These are phyloP conservation scores for Orthonychiurus folsomi DNA, from an alignment of 2,888 invertebrate genomes.

Conservation along the genomic window DNA sequence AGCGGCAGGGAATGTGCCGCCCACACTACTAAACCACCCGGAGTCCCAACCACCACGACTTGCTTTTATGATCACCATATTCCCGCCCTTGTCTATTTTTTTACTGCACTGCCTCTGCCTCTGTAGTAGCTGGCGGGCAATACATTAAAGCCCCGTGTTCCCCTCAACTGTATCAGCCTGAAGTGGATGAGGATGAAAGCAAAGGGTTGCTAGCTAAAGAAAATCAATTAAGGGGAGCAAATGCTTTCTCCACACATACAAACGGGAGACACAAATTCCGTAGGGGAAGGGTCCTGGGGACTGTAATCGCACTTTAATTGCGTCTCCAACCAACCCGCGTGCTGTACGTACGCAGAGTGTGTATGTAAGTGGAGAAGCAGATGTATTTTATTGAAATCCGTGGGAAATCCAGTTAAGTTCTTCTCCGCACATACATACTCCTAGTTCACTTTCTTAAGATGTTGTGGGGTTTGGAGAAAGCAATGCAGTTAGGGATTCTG, in stretches of 20 bases:
- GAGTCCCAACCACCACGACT: neutral
- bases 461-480: neutral
- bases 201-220: neutral
- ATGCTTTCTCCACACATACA: too few relatives aligned
- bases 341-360: too few relatives aligned
- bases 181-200: neutral
- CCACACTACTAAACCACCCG: too few relatives aligned
- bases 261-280: neutral
- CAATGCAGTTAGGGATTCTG: neutral
- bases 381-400: conserved; percentile 1
- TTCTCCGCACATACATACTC: too few relatives aligned
- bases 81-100: neutral
- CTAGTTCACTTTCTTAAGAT: too few relatives aligned
- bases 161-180: neutral
- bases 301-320: neutral
- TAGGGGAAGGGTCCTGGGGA: neutral
- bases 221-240: neutral
- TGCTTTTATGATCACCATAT: neutral
- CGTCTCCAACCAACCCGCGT: neutral
- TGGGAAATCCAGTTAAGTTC: neutral
- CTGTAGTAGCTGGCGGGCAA: neutral
- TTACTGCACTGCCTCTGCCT: neutral
- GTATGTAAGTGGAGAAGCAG: neutral
- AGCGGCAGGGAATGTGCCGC: too few relatives aligned
- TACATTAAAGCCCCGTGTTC: neutral